Percentiles rank a stretch among this genome's conserved stretches.
phyloP scores from a whole-genome alignment of 1,140 invertebrate genomes.

The Heliconius congener region DNA sequence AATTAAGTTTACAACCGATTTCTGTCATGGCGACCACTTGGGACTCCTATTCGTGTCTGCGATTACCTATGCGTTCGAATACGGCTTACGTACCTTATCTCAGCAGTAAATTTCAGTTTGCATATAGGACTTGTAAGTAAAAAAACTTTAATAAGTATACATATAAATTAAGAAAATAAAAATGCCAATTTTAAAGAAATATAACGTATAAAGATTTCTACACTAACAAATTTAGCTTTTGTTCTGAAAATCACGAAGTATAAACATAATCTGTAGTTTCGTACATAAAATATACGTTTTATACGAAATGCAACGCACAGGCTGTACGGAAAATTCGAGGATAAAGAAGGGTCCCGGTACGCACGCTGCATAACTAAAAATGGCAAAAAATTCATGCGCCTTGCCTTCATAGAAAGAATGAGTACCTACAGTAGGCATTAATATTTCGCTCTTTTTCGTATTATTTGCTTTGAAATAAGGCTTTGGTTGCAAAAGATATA shows the following conservation, averaged over 20 bases:
- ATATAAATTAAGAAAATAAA: too few species aligned
- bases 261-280: slow-evolving; percentile 18
- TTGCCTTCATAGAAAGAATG: slow-evolving; percentile 31
- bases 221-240: not conserved
- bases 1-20: too few species aligned
- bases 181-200: too few species aligned
- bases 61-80: too few species aligned
- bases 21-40: too few species aligned
- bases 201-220: too few species aligned
- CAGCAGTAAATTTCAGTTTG: too few species aligned
- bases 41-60: too few species aligned
- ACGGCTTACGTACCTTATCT: too few species aligned
- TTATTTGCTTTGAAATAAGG: slow-evolving; percentile 22
- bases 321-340: slow-evolving; percentile 53
- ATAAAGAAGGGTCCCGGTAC: slow-evolving; percentile 59
- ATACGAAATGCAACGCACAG: slow-evolving; percentile 66
- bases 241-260: slow-evolving; percentile 13
- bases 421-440: slow-evolving; percentile 12
- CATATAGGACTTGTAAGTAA: too few species aligned
- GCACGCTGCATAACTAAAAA: slow-evolving; percentile 64
- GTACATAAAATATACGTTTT: slow-evolving; percentile 45
- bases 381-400: slow-evolving; percentile 58
- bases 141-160: too few species aligned
- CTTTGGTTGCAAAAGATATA: slow-evolving; percentile 10
- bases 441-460: slow-evolving; percentile 6